Percentiles rank a stretch among this genome's conserved stretches.
Conservation (phyloP, 2,888 invertebrate genomes). For the Strigamia transsilvanica region DNA sequence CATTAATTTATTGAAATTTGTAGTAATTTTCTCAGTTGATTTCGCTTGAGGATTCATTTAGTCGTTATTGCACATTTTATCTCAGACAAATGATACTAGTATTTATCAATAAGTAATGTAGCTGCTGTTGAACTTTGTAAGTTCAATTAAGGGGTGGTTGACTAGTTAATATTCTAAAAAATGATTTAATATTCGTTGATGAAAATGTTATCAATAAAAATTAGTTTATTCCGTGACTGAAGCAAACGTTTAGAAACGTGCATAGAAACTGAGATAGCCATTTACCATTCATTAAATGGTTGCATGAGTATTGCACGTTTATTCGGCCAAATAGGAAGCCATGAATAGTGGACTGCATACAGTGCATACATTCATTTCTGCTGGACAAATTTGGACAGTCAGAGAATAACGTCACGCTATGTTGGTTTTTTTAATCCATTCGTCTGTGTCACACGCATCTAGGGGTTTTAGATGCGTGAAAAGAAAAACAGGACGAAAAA, state of each 20-base stretch:
- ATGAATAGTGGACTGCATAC: neutral
- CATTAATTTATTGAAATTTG: no score
- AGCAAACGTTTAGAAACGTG: neutral
- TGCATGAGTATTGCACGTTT: constrained; percentile 39
- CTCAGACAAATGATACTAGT: no score
- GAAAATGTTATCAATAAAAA: neutral
- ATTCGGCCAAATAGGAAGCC: constrained; percentile 1
- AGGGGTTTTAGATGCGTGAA: neutral
- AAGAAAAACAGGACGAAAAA: neutral
- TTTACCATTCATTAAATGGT: constrained; percentile 33
- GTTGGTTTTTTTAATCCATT: constrained; percentile 3
- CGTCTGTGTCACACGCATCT: constrained; percentile 32
- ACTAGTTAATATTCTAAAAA: neutral
- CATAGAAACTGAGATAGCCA: neutral
- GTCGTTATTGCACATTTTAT: no score
- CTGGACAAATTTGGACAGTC: constrained; percentile 34
- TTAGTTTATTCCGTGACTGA: neutral
- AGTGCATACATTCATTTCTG: neutral
- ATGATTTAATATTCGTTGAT: neutral
- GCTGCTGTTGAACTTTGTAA: no score
- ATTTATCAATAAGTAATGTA: no score
- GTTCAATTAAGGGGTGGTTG: neutral
- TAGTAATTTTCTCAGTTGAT: no score
- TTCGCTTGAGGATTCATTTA: no score
- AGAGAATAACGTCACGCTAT: constrained; percentile 22